Evolutionary conservation across 2,888 invertebrate species (phyloP), one percentile per base, ranked within the genome.

Genomic region (Amblyjoppa fuscipennis): DNA sequence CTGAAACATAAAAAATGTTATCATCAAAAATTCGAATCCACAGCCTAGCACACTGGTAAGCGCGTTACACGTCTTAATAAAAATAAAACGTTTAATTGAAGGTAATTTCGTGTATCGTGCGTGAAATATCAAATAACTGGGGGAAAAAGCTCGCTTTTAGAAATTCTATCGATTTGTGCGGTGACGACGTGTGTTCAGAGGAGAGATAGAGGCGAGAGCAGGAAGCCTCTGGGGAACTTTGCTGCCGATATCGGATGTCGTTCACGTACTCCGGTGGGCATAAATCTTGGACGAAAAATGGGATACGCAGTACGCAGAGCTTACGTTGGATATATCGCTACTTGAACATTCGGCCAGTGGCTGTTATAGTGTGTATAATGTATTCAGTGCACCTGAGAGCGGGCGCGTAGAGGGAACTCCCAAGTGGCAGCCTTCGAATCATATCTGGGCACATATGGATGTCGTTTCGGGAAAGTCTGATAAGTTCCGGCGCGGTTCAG

Each of bases 271-370:
- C 70, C 31, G 31, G 2, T 13, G 80, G 71, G 64, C 73, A 81
- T 84, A 84, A 84, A 84, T 84, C 84, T 81, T 77, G 11, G 31
- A 56, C 73, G 69, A 75, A 59, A 75, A 75, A 75, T 28, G 49
- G 7, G 71, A 28, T 38, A 71, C 49, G 9, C 59, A 3, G 20
- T 6, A 61, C 6, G 64, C 9, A 28, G 41, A 31, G 28, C 28
- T 59, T 59, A 28, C 59, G 28, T 7, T 3, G 53, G 13, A 68
- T 61, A 53, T 41, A 13, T 79, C 59, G 25, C 25, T 61, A 20
- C 70, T 45, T 31, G n/a, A 11, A 31, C 25, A 78, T 31, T 59
- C 59, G 69, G 25, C 59, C 25, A 56, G 45, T 45, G 20, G 45
- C 38, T 64, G 56, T 69, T 75, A 75, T n/a, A 49, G 49, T 16